These are phyloP conservation scores for Atlantisia rogersi DNA, from an alignment of 2,113 vertebrate species.

Conservation along the genomic window DNA sequence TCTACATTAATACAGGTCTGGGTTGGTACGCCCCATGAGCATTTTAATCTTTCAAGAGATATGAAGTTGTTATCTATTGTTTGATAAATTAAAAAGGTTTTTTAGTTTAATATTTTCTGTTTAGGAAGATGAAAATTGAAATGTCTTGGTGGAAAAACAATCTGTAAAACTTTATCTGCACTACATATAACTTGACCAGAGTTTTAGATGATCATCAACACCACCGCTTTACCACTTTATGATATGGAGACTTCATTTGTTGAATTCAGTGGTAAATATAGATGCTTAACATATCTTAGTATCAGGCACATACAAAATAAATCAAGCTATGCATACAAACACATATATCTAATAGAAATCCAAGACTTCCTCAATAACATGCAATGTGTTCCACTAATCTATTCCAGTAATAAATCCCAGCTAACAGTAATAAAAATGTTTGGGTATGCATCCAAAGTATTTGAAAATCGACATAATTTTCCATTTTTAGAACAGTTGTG, in stretches of 20 bases:
- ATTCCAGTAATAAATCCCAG: neutral
- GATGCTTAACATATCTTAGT: neutral
- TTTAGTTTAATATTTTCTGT: neutral
- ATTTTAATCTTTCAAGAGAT: neutral
- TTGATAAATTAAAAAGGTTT: neutral
- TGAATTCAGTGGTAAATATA: neutral
- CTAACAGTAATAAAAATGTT: neutral
- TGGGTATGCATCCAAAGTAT: neutral
- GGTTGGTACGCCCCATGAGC: neutral
- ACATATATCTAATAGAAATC: neutral
- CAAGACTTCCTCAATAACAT: neutral
- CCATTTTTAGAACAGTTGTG: neutral
- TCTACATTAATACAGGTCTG: neutral
- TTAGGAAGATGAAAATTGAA: neutral
- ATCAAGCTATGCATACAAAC: neutral
- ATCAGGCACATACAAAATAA: neutral
- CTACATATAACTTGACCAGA: neutral
- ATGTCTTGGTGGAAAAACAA: neutral
- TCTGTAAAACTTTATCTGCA: neutral
- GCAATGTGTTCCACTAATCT: neutral
- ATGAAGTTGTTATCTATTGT: neutral
- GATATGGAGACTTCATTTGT: neutral
- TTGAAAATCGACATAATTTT: neutral
- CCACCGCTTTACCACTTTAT: neutral
- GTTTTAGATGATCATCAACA: neutral